These are phyloP conservation scores for Mya arenaria DNA, from an alignment of 1,140 invertebrate genomes.

Conservation along the genomic window DNA sequence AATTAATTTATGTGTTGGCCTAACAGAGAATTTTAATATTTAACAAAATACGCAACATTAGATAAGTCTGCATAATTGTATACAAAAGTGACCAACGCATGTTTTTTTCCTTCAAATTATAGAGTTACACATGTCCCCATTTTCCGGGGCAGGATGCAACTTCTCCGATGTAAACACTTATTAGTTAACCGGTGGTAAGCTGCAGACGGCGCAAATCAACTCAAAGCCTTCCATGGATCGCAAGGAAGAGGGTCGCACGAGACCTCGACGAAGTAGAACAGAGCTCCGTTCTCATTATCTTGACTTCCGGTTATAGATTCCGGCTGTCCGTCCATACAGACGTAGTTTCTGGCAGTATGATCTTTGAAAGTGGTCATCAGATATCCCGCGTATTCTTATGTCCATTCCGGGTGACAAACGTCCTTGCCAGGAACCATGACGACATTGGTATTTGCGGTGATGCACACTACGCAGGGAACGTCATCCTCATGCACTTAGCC, in stretches of 20 bases:
- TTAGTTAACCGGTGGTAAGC: no score
- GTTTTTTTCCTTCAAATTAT: no score
- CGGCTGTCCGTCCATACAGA: slow-evolving; percentile 59
- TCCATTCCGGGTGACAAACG: slow-evolving; percentile 54
- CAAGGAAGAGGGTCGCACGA: slow-evolving; percentile 60
- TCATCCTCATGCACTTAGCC: slow-evolving; percentile 34
- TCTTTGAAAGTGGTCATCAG: slow-evolving; percentile 47
- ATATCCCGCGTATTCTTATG: slow-evolving; percentile 62
- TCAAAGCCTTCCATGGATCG: slow-evolving; percentile 48
- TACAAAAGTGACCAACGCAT: no score
- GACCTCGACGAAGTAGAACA: slow-evolving; percentile 60
- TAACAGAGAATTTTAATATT: no score
- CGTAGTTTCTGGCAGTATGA: slow-evolving; percentile 33
- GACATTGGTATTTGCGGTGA: background rate
- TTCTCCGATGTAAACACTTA: no score
- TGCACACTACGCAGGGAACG: slow-evolving; percentile 62
- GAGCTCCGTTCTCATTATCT: slow-evolving; percentile 33
- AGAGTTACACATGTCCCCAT: no score
- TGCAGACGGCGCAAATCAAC: slow-evolving; percentile 68
- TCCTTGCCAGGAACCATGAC: slow-evolving; percentile 64
- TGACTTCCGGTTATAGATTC: slow-evolving; percentile 28
- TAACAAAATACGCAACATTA: no score
- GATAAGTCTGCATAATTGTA: no score
- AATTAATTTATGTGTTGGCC: no score
- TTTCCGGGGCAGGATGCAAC: no score